A percentile compares a stretch with the other conserved stretches of the same genome.
Conservation (phyloP, 2,113 vertebrate genomes). For the Prolemur simus region DNA sequence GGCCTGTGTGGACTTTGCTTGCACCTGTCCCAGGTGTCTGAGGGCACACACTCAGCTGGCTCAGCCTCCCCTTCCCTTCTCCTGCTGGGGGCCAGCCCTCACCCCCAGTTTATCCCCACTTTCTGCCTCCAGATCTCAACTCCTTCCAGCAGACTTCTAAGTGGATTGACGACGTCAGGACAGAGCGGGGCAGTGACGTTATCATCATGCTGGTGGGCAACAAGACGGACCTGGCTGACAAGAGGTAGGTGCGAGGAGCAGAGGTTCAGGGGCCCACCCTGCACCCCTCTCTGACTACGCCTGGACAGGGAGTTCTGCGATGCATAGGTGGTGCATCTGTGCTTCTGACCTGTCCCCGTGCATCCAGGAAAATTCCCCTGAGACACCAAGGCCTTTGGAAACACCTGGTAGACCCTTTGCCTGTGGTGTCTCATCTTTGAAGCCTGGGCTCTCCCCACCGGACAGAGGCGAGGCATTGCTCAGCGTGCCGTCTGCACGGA, state of each 20-base stretch:
- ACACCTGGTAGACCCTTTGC: not conserved
- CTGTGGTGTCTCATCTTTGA: not conserved
- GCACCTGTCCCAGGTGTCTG: not conserved
- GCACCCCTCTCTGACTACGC: not conserved
- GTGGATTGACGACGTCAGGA: conserved; percentile 96
- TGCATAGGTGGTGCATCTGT: rapidly evolving
- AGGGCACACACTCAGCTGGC: rapidly evolving
- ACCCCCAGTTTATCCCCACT: not conserved
- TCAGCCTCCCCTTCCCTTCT: not conserved
- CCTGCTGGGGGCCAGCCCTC: not conserved
- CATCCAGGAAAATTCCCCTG: not conserved
- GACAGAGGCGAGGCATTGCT: not conserved
- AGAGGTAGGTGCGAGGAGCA: conserved; percentile 83
- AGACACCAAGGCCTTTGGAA: not conserved
- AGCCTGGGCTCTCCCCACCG: not conserved
- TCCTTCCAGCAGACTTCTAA: conserved; percentile 96
- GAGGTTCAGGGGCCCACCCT: not conserved
- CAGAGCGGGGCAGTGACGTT: conserved; percentile 95
- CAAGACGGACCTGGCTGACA: conserved; percentile 95
- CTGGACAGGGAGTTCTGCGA: not conserved
- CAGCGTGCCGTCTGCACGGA: rapidly evolving
- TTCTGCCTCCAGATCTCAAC: conserved; percentile 88
- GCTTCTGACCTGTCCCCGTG: not conserved
- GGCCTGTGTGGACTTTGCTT: no score
- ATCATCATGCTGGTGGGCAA: conserved; percentile 97